Conservation (phyloP, 2,113 vertebrate genomes). For the Pseudopipra pipra region DNA sequence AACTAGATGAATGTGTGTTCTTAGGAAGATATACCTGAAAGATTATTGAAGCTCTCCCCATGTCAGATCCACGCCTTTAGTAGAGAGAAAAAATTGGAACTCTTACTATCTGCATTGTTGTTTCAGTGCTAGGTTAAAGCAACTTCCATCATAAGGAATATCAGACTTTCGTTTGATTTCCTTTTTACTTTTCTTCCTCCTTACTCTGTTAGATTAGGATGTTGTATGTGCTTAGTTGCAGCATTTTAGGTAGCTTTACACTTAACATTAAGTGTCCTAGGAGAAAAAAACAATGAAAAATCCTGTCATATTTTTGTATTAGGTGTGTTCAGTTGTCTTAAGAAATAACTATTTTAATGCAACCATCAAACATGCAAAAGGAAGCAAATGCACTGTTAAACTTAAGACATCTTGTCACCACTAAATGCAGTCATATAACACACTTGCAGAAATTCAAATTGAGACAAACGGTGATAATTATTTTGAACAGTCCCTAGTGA, state of each 20-base stretch:
- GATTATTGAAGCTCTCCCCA: background rate
- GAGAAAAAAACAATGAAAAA: background rate
- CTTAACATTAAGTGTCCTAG: background rate
- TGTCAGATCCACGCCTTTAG: background rate
- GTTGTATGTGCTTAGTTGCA: background rate
- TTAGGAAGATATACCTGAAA: background rate
- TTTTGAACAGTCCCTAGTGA: conserved; percentile 29
- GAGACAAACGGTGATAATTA: conserved; percentile 41
- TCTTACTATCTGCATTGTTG: background rate
- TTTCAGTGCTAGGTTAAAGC: background rate
- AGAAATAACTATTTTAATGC: background rate
- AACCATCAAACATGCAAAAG: background rate
- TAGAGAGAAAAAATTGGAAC: background rate
- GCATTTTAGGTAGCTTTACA: background rate
- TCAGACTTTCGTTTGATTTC: background rate
- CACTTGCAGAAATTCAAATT: conserved; percentile 38
- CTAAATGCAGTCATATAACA: background rate
- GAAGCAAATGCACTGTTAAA: conserved; percentile 5
- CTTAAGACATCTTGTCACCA: conserved; percentile 9
- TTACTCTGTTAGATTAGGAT: background rate
- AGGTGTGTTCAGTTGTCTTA: background rate
- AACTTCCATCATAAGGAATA: background rate
- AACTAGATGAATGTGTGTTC: background rate
- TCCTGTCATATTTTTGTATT: background rate
- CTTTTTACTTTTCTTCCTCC: background rate